These are phyloP conservation scores for Pterocles gutturalis DNA, from an alignment of 2,113 vertebrate genomes.

Conservation along the genomic window DNA sequence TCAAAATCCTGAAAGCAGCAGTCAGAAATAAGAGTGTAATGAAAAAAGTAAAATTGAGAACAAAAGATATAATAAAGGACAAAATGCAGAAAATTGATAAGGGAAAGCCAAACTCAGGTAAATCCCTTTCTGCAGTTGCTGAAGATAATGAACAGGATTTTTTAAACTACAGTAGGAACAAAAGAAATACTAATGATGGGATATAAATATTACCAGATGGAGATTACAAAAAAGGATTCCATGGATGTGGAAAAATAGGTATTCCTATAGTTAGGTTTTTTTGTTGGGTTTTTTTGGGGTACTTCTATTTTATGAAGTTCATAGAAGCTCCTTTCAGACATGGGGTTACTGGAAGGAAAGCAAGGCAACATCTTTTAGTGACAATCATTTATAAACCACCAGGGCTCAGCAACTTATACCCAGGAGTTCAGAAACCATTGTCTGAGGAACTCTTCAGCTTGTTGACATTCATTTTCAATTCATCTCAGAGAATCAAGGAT, in stretches of 20 bases:
- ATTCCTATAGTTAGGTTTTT: not conserved
- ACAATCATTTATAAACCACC: not conserved
- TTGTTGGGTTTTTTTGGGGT: not conserved
- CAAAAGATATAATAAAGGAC: not conserved
- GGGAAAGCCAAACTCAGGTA: not conserved
- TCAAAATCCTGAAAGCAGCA: not conserved
- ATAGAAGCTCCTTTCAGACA: not conserved
- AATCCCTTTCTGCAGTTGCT: not conserved
- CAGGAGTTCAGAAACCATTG: not conserved
- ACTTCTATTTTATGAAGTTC: not conserved
- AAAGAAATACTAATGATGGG: not conserved
- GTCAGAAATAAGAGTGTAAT: not conserved
- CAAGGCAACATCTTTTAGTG: not conserved
- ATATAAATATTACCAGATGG: not conserved
- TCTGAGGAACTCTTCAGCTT: not conserved
- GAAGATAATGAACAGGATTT: not conserved
- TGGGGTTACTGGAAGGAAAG: not conserved
- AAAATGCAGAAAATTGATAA: not conserved
- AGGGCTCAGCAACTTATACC: not conserved
- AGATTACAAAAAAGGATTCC: not conserved
- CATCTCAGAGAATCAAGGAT: not conserved
- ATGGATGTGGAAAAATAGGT: not conserved
- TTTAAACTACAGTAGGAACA: not conserved
- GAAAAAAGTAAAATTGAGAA: not conserved
- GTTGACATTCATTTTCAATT: not conserved